Conservation (phyloP, 2,113 vertebrate species). For the Catharus fuscescens region DNA sequence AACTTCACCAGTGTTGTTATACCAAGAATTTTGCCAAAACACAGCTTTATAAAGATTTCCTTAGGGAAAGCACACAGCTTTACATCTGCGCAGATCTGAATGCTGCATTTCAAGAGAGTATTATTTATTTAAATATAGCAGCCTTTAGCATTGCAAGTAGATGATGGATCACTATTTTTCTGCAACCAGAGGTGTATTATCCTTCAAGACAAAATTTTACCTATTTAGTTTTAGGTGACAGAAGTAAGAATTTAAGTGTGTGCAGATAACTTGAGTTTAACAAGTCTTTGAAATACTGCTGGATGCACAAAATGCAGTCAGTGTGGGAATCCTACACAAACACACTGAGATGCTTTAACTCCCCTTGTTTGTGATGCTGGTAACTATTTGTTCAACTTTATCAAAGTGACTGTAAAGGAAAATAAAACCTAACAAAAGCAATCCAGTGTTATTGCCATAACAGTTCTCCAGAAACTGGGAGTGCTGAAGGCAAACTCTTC, state of each 20-base stretch:
- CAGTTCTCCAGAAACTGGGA: neutral
- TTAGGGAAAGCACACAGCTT: neutral
- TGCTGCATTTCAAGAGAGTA: neutral
- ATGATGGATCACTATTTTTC: neutral
- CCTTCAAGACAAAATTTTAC: neutral
- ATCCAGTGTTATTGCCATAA: neutral
- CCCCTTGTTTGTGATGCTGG: neutral
- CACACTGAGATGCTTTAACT: neutral
- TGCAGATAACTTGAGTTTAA: neutral
- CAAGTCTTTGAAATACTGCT: neutral
- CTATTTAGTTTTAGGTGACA: neutral
- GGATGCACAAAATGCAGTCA: neutral
- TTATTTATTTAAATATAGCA: neutral
- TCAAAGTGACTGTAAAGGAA: neutral
- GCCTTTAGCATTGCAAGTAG: neutral
- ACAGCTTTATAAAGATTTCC: neutral
- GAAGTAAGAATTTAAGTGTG: neutral
- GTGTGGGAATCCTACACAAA: neutral
- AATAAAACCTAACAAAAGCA: neutral
- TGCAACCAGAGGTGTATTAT: neutral
- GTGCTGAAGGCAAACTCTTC: neutral
- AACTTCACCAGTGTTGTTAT: neutral
- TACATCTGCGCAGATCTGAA: neutral
- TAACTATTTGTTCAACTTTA: neutral
- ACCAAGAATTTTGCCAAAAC: neutral